Evolutionary conservation across 2,888 invertebrate species (phyloP), one percentile per base, ranked within the genome.

Genomic region (Lacanobia oleracea): DNA sequence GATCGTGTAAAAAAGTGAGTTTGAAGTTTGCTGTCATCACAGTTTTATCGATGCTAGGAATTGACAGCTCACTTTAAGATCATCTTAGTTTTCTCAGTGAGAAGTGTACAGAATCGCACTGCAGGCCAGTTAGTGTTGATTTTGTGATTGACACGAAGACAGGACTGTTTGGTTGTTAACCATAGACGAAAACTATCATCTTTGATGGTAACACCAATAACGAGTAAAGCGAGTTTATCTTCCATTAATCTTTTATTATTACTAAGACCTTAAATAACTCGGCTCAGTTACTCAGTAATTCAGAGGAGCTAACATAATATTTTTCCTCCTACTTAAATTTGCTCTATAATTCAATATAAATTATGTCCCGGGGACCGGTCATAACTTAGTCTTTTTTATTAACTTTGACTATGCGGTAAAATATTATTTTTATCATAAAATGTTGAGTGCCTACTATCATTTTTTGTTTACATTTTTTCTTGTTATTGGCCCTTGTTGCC

Each of bases 301-400:
- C 64, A 64, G 43, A 64, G 64, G 8, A 69, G 76, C 77, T 57
- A 61, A 56, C 77, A 65, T 71, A 71, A 81, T 77, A 70, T 67
- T 75, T 75, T 76, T 67, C 71, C 27, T 64, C 18, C n/a, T 63
- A 70, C 67, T 71, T 21, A 64, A 76, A 78, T 81, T 81, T 66
- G 53, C 48, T 67, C 50, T 67, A 71, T 81, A 81, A 76, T 79
- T 81, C 72, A 81, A 77, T 77, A 62, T 59, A 65, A 81, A 71
- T 81, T 65, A 79, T 81, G 53, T 53, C 48, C 48, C 23, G n/a
- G 60, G 54, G 51, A 56, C 64, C 37, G 45, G 23, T 50, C 43
- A 65, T 79, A 81, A 67, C 67, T 76, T 79, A 57, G 27, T 61
- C 54, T 43, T 62, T 70, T 67, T 71, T 79, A 67, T 76, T 71